These are phyloP conservation scores for Epistrophe eligans DNA, from an alignment of 2,888 invertebrate genomes.

Conservation along the genomic window DNA sequence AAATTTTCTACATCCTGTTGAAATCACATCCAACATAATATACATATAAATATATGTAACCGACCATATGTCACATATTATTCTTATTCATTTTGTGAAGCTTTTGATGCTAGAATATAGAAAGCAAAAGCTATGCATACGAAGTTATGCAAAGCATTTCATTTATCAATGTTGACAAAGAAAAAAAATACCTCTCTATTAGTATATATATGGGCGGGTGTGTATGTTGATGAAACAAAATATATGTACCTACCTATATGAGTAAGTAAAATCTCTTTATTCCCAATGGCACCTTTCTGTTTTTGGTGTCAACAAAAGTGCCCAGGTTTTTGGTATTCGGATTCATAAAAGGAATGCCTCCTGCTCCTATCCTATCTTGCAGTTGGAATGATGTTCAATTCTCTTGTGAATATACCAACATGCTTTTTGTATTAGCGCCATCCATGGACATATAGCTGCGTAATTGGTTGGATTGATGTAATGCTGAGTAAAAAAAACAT, in stretches of 20 bases:
- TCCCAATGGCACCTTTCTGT: slow-evolving; percentile 10
- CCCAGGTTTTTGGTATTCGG: slow-evolving; percentile 20
- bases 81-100: slow-evolving; percentile 26
- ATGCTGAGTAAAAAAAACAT: neutral
- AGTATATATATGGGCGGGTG: neutral
- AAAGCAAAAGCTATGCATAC: slow-evolving; percentile 27
- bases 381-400: slow-evolving; percentile 39
- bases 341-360: slow-evolving; percentile 31
- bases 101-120: neutral
- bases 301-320: slow-evolving; percentile 52
- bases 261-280: slow-evolving; percentile 41
- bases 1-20: slow-evolving; percentile 34
- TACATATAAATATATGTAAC: slow-evolving; percentile 30
- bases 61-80: slow-evolving; percentile 47
- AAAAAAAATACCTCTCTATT: slow-evolving; percentile 4
- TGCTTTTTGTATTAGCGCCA: slow-evolving; percentile 47
- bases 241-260: neutral
- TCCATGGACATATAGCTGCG: slow-evolving; percentile 19
- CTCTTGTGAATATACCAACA: slow-evolving; percentile 51
- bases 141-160: slow-evolving; percentile 51
- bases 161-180: slow-evolving; percentile 26
- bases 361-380: neutral
- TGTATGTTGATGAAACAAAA: neutral
- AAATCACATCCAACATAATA: slow-evolving; percentile 51
- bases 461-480: slow-evolving; percentile 40